A percentile compares a stretch with the other conserved stretches of the same genome.
phyloP scores from a whole-genome alignment of 2,797 vertebrate species.

The Gallinago nigripennis region DNA sequence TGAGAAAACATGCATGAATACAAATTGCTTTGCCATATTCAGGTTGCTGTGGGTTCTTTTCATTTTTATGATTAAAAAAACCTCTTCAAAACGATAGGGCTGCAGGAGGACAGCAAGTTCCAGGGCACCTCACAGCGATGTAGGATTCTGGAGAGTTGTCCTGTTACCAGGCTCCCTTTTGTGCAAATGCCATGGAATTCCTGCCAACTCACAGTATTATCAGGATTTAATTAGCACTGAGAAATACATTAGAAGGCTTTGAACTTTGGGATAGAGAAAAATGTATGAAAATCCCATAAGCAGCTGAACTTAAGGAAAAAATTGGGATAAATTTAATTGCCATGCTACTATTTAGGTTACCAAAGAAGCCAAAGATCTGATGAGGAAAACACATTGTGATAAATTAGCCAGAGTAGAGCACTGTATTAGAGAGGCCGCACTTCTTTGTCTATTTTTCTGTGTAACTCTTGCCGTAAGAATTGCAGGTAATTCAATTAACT shows the following conservation, averaged over 20 bases:
- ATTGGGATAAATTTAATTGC: neutral
- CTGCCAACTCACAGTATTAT: neutral
- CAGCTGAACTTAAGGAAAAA: neutral
- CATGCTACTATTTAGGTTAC: neutral
- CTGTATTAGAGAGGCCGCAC: neutral
- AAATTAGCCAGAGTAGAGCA: neutral
- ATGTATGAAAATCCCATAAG: constrained; percentile 29
- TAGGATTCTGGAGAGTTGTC: neutral
- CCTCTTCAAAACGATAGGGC: neutral
- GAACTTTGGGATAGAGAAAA: constrained; percentile 21
- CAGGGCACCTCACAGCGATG: neutral
- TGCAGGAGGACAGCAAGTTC: neutral
- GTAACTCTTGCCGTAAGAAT: constrained; percentile 7
- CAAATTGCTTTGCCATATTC: constrained; percentile 70
- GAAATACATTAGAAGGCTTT: constrained; percentile 5
- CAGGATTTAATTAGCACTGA: constrained; percentile 33
- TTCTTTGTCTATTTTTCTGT: neutral
- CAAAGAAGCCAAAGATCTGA: neutral
- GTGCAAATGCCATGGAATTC: neutral
- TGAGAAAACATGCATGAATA: constrained; percentile 35
- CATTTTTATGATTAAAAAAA: constrained; percentile 61
- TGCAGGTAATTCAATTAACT: neutral
- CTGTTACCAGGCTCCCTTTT: neutral
- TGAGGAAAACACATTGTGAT: neutral
- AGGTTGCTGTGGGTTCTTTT: constrained; percentile 59